Evolutionary conservation across 2,797 vertebrate genomes (phyloP).

Genomic region (Esox lucius): DNA sequence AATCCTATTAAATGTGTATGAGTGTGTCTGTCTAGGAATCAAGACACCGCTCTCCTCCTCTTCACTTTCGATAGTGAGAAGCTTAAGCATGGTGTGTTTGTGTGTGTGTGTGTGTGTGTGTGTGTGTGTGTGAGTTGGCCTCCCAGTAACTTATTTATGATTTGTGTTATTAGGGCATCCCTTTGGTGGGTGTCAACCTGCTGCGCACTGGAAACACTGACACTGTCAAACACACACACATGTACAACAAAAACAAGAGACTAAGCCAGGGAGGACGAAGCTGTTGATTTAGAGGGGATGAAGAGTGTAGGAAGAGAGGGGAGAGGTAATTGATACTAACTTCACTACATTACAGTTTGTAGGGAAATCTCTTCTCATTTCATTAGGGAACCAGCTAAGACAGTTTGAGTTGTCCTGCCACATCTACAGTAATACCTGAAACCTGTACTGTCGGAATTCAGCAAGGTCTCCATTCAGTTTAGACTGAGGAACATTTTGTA

Average conservation of each 20-base stretch:
- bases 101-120: constrained; percentile 20
- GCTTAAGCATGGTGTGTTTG: background rate
- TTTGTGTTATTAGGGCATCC: constrained; percentile 47
- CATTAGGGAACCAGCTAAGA: background rate
- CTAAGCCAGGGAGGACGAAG: background rate
- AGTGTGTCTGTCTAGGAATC: constrained; percentile 74
- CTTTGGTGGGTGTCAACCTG: background rate
- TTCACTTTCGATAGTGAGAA: constrained; percentile 43
- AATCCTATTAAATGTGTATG: constrained; percentile 77
- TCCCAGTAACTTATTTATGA: constrained; percentile 64
- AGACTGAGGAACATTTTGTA: background rate
- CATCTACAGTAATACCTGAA: background rate
- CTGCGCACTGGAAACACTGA: background rate
- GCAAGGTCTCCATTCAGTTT: background rate
- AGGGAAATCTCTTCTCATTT: background rate
- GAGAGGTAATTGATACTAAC: background rate
- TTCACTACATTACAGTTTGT: background rate
- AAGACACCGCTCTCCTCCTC: constrained; percentile 53
- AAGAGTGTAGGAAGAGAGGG: background rate
- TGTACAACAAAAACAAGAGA: background rate
- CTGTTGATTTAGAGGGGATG: background rate
- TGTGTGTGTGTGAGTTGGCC: constrained; percentile 35
- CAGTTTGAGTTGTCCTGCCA: background rate
- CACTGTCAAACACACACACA: constrained; percentile 14
- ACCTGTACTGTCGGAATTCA: background rate